Base-by-base conservation (phyloP, 2,113 vertebrate genomes). In the Clarias gariepinus region DNA sequence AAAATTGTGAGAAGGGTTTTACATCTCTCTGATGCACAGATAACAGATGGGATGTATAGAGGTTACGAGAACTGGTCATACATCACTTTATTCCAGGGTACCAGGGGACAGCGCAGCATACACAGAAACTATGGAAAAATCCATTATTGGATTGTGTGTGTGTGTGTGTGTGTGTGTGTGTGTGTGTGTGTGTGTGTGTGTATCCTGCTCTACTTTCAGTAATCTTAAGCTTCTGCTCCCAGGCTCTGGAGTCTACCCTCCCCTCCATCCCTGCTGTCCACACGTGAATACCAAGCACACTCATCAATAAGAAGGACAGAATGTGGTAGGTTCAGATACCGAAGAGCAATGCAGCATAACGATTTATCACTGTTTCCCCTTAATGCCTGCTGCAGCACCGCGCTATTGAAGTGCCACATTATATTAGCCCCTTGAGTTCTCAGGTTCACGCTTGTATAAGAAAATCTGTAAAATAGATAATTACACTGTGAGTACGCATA, bases 261-360 rank as follows among this genome's bases (percentile, higher is more conserved):
- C 86, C 23, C 36, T 79, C 19, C 76, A 78, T 41, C 58, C n/a
- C 28, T 68, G 47, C 74, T 84, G 81, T 84, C 81, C 61, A 61
- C 60, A 66, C 71, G n/a, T 77, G 88, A 89, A 89, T 87, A 85
- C 88, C 85, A 89, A 89, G 61, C 18, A 81, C 61, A 10, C 83
- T 87, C 86, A 83, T 89, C 86, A 89, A 84, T 85, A 89, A 81
- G 53, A 74, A 36, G 79, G 74, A 81, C 68, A 85, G 36, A 71
- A 30, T 82, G 87, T 85, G 69, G 87, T 80, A 47, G 28, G 11
- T 73, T 85, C 58, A 85, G 87, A 88, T 82, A 85, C 16, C 28
- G 47, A 66, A 52, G 82, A 89, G 88, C 82, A 81, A 68, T 68
- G 60, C 73, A 30, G 68, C 83, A 57, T 28, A n/a, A 81, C 41